Evolutionary conservation across 2,113 vertebrate species (phyloP).

Genomic region (Melanerpes aurifrons): DNA sequence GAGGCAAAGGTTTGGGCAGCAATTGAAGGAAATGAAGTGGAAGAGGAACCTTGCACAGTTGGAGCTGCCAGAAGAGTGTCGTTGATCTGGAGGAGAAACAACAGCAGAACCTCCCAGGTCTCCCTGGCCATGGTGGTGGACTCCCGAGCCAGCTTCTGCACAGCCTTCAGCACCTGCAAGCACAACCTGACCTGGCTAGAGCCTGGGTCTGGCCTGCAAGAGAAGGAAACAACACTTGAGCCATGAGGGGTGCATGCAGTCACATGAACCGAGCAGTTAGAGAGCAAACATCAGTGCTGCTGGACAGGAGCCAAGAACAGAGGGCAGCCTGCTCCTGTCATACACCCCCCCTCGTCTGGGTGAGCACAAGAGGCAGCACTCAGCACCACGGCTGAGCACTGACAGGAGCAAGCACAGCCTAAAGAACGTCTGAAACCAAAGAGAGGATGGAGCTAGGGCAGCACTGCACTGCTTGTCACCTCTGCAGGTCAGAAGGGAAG

Average conservation of each 20-base stretch:
- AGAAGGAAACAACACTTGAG: conserved; percentile 19
- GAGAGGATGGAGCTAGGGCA: neutral
- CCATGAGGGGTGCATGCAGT: neutral
- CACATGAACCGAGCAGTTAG: neutral
- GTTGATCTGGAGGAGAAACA: conserved; percentile 94
- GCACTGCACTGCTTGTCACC: neutral
- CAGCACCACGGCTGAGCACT: neutral
- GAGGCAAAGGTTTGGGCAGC: neutral
- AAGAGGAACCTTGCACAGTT: conserved; percentile 86
- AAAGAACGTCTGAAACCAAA: neutral
- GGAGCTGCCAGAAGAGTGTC: conserved; percentile 92
- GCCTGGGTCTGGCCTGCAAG: conserved; percentile 85
- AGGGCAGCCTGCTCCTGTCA: neutral
- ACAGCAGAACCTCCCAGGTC: conserved; percentile 94
- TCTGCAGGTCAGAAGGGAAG: neutral
- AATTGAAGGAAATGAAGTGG: conserved; percentile 8
- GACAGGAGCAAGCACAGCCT: neutral
- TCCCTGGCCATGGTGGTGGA: conserved; percentile 91
- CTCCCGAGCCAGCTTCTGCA: conserved; percentile 94
- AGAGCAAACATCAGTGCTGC: neutral
- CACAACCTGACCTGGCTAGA: conserved; percentile 92
- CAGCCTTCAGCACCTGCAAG: conserved; percentile 91
- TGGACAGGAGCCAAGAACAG: neutral
- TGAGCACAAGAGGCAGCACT: neutral
- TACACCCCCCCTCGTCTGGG: neutral